Evolutionary conservation across 1,140 invertebrate species (phyloP).

Genomic region (Watersipora subatra): DNA sequence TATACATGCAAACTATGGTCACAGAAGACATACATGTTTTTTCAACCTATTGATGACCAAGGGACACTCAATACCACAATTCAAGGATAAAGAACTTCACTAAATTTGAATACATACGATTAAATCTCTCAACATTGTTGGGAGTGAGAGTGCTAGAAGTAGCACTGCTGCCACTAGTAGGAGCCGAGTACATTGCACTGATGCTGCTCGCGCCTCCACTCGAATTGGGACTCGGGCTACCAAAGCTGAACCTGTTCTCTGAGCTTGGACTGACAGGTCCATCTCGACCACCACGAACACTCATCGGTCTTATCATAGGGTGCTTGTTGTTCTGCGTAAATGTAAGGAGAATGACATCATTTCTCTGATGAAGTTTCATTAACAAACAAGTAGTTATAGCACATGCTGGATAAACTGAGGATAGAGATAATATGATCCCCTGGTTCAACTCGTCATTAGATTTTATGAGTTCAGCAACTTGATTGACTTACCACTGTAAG

Average conservation of each 20-base stretch:
- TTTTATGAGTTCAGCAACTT: no score
- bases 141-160: slow-evolving; percentile 14
- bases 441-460: no score
- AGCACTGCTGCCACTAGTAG: not conserved
- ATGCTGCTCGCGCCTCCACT: slow-evolving; percentile 17
- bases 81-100: no score
- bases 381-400: no score
- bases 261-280: not conserved
- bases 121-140: not conserved
- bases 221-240: slow-evolving; percentile 13
- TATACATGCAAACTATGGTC: no score
- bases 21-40: no score
- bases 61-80: no score
- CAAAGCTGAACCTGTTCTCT: slow-evolving; percentile 1
- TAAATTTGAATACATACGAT: not conserved
- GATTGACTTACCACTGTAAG: not conserved
- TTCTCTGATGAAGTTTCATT: no score
- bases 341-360: no score
- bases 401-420: no score
- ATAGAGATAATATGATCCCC: no score
- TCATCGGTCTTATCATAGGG: not conserved
- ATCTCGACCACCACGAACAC: not conserved
- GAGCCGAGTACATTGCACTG: slow-evolving; percentile 1
- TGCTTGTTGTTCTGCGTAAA: not conserved
- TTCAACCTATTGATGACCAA: no score